Base-by-base conservation (phyloP, 2,797 vertebrate species). In the Propithecus deckenii region DNA sequence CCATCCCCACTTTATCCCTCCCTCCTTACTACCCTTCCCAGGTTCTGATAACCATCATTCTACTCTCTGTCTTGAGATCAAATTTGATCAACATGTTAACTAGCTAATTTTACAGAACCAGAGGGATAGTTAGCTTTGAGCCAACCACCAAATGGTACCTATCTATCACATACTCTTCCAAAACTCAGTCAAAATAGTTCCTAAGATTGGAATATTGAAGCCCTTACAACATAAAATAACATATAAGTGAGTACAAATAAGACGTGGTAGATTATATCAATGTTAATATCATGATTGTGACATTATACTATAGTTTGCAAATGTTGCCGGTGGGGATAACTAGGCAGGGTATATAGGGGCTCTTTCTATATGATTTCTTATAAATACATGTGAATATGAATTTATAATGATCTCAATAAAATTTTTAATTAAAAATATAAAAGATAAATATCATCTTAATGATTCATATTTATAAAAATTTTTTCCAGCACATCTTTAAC, bases 371-470 rank as follows among this genome's bases (percentile, higher is more conserved):
- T 35, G 63, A 52, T 87, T 97, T 93, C 32, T 69, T 79, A 63
- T 2, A 86, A 79, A 17, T 59, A 5, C 4, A 8, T 83, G 4
- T 57, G 67, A 87, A 59, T 72, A 2, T 48, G 46, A 97, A 61
- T 63, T 67, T 86, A 83, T 0, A 81, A 55, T 48, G 59, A 79
- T 65, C 14, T 78, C 23, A 93, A n/a, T 67, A 72, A 65, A 90
- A 28, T 38, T 55, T 91, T 86, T 63, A 94, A 93, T 72, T 75
- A 79, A 89, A 93, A 93, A 32, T 32, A 15, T 80, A 4, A 92
- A 94, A 86, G 10, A 5, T 23, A 75, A 35, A 80, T 76, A 92
- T 43, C 4, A 5, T 92, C 57, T 71, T 88, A 89, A 93, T 67
- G 35, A 72, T 63, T 79, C 5, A 10, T 83, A 81, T 14, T 79